phyloP scores from a whole-genome alignment of 2,113 vertebrate species.

The Bufo bufo region DNA sequence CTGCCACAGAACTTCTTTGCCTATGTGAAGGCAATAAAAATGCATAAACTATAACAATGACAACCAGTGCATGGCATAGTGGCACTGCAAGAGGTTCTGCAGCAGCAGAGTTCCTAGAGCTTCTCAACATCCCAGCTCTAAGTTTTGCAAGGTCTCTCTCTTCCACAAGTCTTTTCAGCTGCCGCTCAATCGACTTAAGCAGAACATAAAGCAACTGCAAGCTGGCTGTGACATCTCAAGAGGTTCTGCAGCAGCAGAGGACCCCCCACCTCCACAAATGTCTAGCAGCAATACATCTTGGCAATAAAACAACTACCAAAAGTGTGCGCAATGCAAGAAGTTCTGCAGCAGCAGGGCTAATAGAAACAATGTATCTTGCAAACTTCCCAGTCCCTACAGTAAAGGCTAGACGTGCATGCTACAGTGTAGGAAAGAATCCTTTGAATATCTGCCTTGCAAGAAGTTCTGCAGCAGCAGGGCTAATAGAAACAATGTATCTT shows the following conservation, averaged over 20 bases:
- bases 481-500: no score
- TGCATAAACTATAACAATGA: neutral
- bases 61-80: no score
- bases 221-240: neutral
- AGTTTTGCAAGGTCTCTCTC: neutral
- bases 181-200: neutral
- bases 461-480: neutral
- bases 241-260: neutral
- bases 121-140: no score
- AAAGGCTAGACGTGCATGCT: no score
- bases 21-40: neutral
- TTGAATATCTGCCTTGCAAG: neutral
- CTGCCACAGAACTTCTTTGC: neutral
- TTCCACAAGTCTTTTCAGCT: neutral
- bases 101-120: neutral
- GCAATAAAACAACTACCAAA: no score
- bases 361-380: no score
- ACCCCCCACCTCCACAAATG: neutral
- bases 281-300: neutral
- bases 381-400: no score
- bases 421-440: neutral
- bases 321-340: no score
- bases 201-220: neutral
- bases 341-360: no score
- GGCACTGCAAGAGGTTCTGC: neutral